These are phyloP conservation scores for Macrotus californicus DNA, from an alignment of 2,113 vertebrate species.

Conservation along the genomic window DNA sequence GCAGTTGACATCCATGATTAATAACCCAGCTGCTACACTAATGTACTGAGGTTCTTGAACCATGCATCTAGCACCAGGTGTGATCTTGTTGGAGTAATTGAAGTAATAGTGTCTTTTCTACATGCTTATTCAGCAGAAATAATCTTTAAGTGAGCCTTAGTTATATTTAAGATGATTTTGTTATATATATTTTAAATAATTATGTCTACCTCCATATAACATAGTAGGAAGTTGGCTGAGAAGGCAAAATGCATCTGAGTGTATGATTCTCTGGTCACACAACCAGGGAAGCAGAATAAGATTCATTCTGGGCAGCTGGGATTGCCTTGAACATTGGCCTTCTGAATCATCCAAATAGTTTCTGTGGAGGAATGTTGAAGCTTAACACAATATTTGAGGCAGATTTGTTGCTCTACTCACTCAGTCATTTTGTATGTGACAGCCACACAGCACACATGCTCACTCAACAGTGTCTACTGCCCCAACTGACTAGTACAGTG, in stretches of 20 bases:
- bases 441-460: no score
- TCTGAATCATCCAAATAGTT: no score
- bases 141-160: background rate
- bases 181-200: conserved; percentile 35
- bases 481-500: no score
- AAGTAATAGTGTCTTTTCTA: conserved; percentile 8
- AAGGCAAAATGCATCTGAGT: background rate
- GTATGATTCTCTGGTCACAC: background rate
- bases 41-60: background rate
- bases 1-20: conserved; percentile 60
- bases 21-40: conserved; percentile 27
- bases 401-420: no score
- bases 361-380: no score
- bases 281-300: background rate
- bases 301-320: background rate
- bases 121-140: conserved; percentile 29
- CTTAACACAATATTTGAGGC: no score
- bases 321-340: background rate
- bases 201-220: background rate
- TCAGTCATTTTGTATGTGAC: no score
- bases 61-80: conserved; percentile 33
- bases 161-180: background rate
- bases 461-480: no score
- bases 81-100: conserved; percentile 27
- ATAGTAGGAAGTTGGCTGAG: background rate